Evolutionary conservation across 2,888 invertebrate species (phyloP).

Genomic region (Hydraecia micacea): DNA sequence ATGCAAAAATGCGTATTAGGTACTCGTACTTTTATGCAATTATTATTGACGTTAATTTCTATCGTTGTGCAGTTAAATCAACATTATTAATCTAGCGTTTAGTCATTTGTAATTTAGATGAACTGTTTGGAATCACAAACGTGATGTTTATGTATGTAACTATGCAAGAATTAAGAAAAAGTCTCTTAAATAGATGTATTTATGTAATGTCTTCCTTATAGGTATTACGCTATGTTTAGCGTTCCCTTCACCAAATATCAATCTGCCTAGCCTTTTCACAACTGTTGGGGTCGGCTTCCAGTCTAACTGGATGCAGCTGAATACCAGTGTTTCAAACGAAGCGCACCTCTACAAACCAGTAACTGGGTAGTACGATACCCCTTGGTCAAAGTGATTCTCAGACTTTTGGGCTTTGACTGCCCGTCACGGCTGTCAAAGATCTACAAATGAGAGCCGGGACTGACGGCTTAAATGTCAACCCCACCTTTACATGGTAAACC

Average conservation of each 20-base stretch:
- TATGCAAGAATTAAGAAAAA: background rate
- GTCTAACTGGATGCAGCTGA: background rate
- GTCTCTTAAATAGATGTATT: too few relatives aligned
- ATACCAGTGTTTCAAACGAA: background rate
- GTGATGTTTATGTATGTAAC: background rate
- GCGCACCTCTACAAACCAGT: too few relatives aligned
- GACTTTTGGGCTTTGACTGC: background rate
- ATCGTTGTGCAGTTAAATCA: background rate
- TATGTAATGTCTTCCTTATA: background rate
- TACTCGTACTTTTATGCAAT: background rate
- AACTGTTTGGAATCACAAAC: background rate
- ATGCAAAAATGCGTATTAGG: background rate
- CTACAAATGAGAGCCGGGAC: background rate
- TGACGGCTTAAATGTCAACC: background rate
- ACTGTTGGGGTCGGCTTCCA: background rate
- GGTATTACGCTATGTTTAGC: background rate
- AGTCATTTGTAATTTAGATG: constrained; percentile 8
- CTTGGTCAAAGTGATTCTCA: background rate
- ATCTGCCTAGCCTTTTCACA: too few relatives aligned
- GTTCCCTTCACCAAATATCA: background rate
- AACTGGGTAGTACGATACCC: background rate
- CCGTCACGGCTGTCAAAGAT: background rate
- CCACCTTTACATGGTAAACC: constrained; percentile 34
- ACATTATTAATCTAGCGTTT: background rate
- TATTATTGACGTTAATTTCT: background rate